Base-by-base conservation (phyloP, 2,797 vertebrate species). In the Kryptopterus vitreolus region DNA sequence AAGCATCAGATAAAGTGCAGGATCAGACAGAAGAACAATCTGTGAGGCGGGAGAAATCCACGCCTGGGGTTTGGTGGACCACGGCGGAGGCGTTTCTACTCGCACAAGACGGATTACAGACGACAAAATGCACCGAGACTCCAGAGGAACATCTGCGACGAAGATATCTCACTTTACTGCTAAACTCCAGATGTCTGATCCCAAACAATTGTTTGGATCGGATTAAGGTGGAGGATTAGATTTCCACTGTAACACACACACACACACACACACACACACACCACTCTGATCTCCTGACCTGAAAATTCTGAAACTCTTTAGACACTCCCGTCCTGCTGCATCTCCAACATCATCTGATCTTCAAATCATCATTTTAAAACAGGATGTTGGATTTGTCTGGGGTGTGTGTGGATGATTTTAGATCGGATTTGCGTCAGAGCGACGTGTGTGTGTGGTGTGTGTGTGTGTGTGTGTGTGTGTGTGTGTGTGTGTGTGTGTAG, bases 1-100 rank as follows among this genome's bases (percentile, higher is more conserved):
- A 68, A 75, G 52, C 52, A 26, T 43, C 59, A 58, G 61, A 55
- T 77, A 46, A 46, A 46, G 62, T 50, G 72, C 35, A 57, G 72
- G 50, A 76, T 68, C 62, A 58, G 61, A 76, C 8, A 68, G 22
- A 3, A 8, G 50, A 55, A 16, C 48, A 58, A 74, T 43, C 16
- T 29, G 78, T 9, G 46, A 53, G 46, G 38, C 22, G 13, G 33
- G 1, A 53, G 26, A 43, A 73, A 73, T 58, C 71, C 53, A 73
- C 33, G 53, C 53, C 71, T 18, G 71, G 22, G 71, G 53, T 57
- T 55, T 62, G 1, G 10, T 38, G 29, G 59, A 52, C 43, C 35
- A 18, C 12, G 24, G 43, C 29, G 6, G 61, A 24, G 46, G 46
- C 11, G 48, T 53, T 52, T 35, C 18, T 46, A 12, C 18, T 11